These are phyloP conservation scores for Heliornis fulica DNA, from an alignment of 2,113 vertebrate genomes.

Conservation along the genomic window DNA sequence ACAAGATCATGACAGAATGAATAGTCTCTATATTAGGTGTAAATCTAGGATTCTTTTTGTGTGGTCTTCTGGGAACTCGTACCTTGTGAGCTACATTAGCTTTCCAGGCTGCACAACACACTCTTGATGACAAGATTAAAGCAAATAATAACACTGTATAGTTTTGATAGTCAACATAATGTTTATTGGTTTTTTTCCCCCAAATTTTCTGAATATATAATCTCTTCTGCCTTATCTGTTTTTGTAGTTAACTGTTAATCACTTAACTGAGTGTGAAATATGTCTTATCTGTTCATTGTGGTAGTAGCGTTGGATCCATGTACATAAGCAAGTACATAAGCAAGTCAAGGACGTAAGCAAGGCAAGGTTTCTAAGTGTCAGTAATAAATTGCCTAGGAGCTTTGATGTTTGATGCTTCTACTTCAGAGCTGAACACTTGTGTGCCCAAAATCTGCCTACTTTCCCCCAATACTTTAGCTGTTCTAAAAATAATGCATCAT, in stretches of 20 bases:
- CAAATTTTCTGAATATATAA: background rate
- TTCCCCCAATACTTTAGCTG: background rate
- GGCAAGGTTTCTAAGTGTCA: background rate
- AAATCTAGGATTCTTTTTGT: background rate
- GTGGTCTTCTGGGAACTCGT: background rate
- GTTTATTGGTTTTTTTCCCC: background rate
- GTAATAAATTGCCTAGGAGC: background rate
- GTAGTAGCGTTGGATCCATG: background rate
- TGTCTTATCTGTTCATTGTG: background rate
- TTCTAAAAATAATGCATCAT: background rate
- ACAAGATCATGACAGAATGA: background rate
- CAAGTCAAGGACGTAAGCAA: background rate
- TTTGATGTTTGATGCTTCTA: background rate
- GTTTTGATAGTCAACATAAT: background rate
- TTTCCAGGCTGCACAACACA: slow-evolving; percentile 4
- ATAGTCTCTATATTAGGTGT: background rate
- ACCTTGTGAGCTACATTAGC: background rate
- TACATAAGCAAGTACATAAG: too few species aligned
- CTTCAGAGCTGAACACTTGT: background rate
- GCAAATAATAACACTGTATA: background rate
- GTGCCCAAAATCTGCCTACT: background rate
- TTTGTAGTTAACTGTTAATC: background rate
- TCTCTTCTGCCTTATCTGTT: background rate
- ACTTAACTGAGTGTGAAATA: background rate
- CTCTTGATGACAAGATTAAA: background rate